phyloP scores from a whole-genome alignment of 1,140 invertebrate species.

The Popillia japonica region DNA sequence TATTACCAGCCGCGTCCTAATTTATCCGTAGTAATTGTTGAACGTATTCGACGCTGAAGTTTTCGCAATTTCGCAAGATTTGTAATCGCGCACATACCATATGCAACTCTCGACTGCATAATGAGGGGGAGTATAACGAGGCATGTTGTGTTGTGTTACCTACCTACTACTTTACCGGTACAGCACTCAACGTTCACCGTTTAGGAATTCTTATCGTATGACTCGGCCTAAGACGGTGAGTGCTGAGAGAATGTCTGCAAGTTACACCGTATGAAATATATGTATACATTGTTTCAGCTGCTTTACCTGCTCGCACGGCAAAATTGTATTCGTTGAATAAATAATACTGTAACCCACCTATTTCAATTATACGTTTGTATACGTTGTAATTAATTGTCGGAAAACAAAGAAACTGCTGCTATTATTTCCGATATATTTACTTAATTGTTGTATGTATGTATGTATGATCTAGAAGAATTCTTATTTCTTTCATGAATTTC shows the following conservation, averaged over 20 bases:
- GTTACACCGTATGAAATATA: neutral
- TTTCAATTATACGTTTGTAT: neutral
- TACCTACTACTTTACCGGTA: constrained; percentile 20
- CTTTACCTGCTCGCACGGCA: neutral
- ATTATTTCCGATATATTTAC: neutral
- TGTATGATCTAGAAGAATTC: neutral
- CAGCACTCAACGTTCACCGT: neutral
- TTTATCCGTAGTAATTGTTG: neutral
- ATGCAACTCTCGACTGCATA: constrained; percentile 1
- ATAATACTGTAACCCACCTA: neutral
- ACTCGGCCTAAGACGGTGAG: neutral
- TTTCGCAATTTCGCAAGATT: constrained; percentile 8
- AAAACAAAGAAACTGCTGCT: neutral
- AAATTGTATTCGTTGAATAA: neutral
- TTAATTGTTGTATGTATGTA: neutral
- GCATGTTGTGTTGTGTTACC: neutral
- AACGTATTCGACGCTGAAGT: neutral
- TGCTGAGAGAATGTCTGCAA: constrained; percentile 11
- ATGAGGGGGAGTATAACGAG: neutral
- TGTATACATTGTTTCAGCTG: neutral
- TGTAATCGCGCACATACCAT: neutral
- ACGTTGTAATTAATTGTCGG: neutral
- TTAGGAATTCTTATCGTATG: constrained; percentile 15
- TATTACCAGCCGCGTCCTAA: constrained; percentile 17
- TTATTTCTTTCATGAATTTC: no score